phyloP scores from a whole-genome alignment of 2,888 invertebrate genomes.

The Syrista parreyssii region DNA sequence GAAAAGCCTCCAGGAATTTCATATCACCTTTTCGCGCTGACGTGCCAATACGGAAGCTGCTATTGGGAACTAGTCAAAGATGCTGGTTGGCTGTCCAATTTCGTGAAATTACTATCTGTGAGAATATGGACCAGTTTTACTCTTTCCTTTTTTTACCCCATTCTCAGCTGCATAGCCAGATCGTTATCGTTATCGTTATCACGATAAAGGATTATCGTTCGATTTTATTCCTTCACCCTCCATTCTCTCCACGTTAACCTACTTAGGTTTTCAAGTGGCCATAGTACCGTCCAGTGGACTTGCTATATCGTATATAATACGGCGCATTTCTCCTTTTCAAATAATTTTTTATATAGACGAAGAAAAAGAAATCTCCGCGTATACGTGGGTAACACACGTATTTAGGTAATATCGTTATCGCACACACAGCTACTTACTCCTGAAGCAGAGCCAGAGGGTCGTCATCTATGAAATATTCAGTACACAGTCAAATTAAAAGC shows the following conservation, averaged over 20 bases:
- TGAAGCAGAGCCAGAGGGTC: neutral
- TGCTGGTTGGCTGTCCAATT: neutral
- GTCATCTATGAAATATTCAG: neutral
- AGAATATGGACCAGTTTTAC: neutral
- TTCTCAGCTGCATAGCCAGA: neutral
- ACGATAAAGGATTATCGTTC: neutral
- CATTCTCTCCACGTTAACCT: neutral
- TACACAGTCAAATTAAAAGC: neutral
- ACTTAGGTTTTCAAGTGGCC: neutral
- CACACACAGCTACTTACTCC: neutral
- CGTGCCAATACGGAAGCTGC: neutral
- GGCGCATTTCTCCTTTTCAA: neutral
- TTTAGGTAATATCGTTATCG: neutral
- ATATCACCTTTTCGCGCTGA: neutral
- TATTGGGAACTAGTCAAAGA: neutral
- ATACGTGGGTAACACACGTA: neutral
- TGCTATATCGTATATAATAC: neutral
- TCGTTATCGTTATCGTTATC: neutral
- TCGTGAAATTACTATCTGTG: neutral
- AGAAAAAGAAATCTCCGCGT: too few relatives aligned
- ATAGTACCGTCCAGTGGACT: neutral
- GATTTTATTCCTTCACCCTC: neutral
- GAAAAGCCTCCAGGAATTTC: neutral
- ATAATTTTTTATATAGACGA: neutral
- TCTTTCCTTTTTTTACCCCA: neutral